Base-by-base conservation (phyloP, 2,113 vertebrate genomes). In the Percina caprodes region DNA sequence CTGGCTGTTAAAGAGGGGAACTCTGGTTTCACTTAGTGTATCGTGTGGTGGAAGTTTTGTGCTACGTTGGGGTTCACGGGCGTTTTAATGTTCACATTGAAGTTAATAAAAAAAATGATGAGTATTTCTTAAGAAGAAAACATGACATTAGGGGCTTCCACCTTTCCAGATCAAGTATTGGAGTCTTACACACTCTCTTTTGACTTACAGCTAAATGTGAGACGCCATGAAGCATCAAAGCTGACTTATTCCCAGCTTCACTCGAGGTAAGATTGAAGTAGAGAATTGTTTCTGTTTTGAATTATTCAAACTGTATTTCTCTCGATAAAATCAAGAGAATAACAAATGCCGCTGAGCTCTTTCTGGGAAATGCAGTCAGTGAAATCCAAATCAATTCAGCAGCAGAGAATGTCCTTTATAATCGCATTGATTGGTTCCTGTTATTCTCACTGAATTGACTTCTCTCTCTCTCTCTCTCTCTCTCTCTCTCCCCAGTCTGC, bases 401-500 rank as follows among this genome's bases (percentile, higher is more conserved):
- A 45, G 69, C 80, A 86, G 61, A 84, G 71, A 86, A 78, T 78
- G 74, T 62, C 83, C 73, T 90, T 86, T 85, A 69, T 80, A 59
- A 85, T 83, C 5, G 1, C 70, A 90, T 84, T 86, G 89, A 92
- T 91, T 84, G 81, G 59, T 89, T 92, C 83, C 84, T 89, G 86
- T 83, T 80, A 35, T 88, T 83, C 79, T 42, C 66, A 18, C 83
- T 77, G 66, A 74, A 80, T 11, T 52, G 30, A 70, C 63, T 70
- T 80, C 35, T 82, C 13, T 69, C 52, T 67, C 9, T 19, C 42
- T 26, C 16, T 80, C 21, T 51, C 7, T 56, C 16, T 71, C 23
- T 55, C 13, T 13, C 55, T 23, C 23, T 76, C 24, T 35, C 5
- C 52, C 35, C 2, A 55, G 18, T 55, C 63, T 83, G 0, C 58